Conservation (phyloP, 1,140 invertebrate species). For the Ceratoteleas bidentatus region DNA sequence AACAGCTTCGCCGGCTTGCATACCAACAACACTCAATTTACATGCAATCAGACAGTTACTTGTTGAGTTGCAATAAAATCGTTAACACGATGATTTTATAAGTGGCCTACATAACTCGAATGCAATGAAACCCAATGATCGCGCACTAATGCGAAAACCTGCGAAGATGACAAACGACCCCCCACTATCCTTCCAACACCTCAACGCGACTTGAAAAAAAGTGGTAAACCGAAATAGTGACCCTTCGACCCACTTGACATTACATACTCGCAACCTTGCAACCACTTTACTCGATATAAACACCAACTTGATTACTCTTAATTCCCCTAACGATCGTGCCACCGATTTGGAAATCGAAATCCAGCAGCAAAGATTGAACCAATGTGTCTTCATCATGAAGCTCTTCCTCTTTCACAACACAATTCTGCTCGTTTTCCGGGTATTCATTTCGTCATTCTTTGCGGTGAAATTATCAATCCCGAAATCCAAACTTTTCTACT, state of each 20-base stretch:
- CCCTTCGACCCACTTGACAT: no score
- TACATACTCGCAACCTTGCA: no score
- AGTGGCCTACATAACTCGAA: constrained; percentile 41
- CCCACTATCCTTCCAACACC: neutral
- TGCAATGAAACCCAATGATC: constrained; percentile 43
- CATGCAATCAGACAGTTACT: neutral
- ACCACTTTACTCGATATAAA: no score
- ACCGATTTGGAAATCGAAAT: neutral
- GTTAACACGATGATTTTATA: constrained; percentile 39
- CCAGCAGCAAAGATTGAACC: neutral
- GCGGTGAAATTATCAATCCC: constrained; percentile 45
- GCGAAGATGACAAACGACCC: constrained; percentile 8
- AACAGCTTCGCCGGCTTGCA: no score
- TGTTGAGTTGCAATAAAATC: constrained; percentile 38
- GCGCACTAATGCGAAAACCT: constrained; percentile 22
- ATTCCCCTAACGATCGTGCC: neutral
- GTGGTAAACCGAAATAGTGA: no score
- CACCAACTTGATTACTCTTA: no score
- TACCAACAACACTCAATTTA: no score
- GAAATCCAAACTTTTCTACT: neutral
- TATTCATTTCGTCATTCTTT: constrained; percentile 24
- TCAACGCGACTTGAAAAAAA: no score
- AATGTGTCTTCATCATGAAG: constrained; percentile 43
- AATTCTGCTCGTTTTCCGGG: constrained; percentile 31
- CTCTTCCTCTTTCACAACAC: constrained; percentile 53